Conservation (phyloP, 2,113 vertebrate genomes). For the Crotophaga sulcirostris region DNA sequence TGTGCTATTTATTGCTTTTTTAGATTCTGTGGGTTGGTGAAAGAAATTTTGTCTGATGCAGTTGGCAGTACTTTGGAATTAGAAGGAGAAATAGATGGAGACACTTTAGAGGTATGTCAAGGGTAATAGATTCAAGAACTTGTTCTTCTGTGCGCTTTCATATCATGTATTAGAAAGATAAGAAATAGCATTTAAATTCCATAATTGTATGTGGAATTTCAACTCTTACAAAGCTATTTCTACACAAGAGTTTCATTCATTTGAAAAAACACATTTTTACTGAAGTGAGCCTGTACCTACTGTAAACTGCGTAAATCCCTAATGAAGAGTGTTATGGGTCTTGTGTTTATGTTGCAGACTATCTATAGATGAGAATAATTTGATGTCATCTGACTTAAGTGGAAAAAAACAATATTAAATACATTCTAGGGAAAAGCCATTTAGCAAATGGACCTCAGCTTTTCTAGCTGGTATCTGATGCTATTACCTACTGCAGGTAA, state of each 20-base stretch:
- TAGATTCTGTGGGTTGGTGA: conserved; percentile 93
- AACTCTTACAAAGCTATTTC: background rate
- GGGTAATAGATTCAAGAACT: background rate
- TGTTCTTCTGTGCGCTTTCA: background rate
- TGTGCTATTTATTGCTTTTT: conserved; percentile 28
- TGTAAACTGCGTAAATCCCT: background rate
- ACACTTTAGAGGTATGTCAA: conserved; percentile 86
- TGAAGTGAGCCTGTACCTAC: background rate
- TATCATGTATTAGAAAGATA: background rate
- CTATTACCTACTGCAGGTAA: background rate
- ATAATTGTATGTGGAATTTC: background rate
- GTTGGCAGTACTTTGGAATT: conserved; percentile 83
- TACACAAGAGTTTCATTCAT: background rate
- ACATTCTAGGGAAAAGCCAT: background rate
- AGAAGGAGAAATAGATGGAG: conserved; percentile 86
- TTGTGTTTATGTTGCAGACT: background rate
- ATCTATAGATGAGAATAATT: background rate
- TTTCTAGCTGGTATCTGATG: background rate
- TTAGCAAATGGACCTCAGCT: background rate
- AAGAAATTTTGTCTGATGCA: conserved; percentile 87
- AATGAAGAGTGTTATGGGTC: background rate
- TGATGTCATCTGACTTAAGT: background rate
- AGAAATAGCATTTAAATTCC: background rate
- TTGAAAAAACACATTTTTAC: background rate
- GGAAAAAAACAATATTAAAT: background rate